These are phyloP conservation scores for Streptopelia turtur DNA, from an alignment of 2,797 vertebrate species.

Conservation along the genomic window DNA sequence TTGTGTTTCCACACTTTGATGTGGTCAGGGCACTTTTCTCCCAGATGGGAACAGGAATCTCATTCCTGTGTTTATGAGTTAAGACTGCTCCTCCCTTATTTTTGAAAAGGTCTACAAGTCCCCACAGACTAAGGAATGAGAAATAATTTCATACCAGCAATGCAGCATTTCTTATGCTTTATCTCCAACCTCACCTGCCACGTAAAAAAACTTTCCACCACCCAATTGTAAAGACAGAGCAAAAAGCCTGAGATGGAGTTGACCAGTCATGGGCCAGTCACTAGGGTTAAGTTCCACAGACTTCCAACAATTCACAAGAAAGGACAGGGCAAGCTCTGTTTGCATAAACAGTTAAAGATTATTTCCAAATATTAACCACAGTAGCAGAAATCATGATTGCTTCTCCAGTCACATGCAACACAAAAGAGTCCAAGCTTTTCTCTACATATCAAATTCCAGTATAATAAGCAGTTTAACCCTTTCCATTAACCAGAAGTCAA, in stretches of 20 bases:
- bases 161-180: not conserved
- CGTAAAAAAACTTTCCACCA: not conserved
- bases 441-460: not conserved
- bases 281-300: not conserved
- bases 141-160: not conserved
- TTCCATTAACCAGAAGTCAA: not conserved
- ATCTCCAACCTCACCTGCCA: not conserved
- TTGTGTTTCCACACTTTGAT: not conserved
- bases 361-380: constrained; percentile 9
- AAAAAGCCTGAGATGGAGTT: not conserved
- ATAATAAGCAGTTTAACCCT: not conserved
- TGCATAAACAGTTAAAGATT: not conserved
- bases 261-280: accelerated
- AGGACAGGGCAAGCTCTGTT: not conserved
- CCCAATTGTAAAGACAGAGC: not conserved
- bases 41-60: not conserved
- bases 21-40: not conserved
- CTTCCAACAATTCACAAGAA: not conserved
- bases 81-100: not conserved
- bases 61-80: not conserved
- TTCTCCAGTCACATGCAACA: not conserved
- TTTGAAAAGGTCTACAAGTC: not conserved
- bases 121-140: not conserved
- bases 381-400: not conserved
- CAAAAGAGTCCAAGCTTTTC: not conserved